A percentile compares a stretch with the other conserved stretches of the same genome.
These are phyloP conservation scores for Picathartes gymnocephalus DNA, from an alignment of 2,113 vertebrate genomes.

Conservation along the genomic window DNA sequence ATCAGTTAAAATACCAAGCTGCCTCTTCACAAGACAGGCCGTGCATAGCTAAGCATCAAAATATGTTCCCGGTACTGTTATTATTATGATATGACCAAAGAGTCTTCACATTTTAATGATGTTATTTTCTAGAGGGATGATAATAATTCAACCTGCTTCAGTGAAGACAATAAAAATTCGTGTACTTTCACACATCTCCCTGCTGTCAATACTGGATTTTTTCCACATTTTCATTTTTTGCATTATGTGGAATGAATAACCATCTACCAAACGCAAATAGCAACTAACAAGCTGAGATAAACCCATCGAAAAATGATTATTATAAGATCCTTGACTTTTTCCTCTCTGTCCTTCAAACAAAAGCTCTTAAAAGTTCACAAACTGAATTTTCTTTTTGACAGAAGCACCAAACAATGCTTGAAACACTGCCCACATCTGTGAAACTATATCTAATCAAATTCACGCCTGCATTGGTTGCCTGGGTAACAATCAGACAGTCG, in stretches of 20 bases:
- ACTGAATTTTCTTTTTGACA: neutral
- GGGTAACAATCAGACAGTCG: slow-evolving; percentile 64
- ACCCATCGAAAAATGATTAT: neutral
- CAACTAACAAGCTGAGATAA: neutral
- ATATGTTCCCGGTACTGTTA: neutral
- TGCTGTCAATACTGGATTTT: neutral
- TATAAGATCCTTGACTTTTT: neutral
- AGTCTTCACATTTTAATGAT: slow-evolving; percentile 11
- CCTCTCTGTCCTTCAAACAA: neutral
- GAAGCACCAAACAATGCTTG: neutral
- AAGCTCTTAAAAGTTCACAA: slow-evolving; percentile 8
- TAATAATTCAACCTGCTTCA: slow-evolving; percentile 29
- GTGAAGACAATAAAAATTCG: slow-evolving; percentile 2
- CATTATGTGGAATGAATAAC: neutral
- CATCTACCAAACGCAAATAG: neutral
- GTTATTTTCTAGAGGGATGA: neutral
- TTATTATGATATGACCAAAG: neutral
- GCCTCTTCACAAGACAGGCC: neutral
- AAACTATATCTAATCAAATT: slow-evolving; percentile 53
- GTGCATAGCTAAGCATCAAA: slow-evolving; percentile 6
- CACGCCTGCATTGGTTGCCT: slow-evolving; percentile 52
- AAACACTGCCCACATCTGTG: slow-evolving; percentile 18
- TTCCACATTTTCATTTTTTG: neutral
- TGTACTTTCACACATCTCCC: neutral
- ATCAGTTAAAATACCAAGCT: neutral